Evolutionary conservation across 2,888 invertebrate species (phyloP).

Genomic region (Chromoteleia sp.): DNA sequence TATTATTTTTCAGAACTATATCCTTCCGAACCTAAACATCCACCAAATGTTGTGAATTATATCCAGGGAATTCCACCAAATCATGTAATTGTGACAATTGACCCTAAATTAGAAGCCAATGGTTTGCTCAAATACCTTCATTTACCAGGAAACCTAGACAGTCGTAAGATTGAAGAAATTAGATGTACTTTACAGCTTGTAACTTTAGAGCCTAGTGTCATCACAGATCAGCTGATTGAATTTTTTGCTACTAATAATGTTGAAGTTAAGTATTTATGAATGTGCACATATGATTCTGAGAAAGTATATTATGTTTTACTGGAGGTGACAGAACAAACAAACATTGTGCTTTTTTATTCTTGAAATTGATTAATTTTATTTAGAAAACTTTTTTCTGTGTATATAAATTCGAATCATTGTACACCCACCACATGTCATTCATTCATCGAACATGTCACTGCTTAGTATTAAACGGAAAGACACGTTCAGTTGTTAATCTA

Average conservation of each 20-base stretch:
- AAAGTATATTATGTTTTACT: constrained; percentile 93
- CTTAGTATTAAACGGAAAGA: too few species aligned
- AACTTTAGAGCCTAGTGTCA: constrained; percentile 88
- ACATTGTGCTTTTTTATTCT: too few species aligned
- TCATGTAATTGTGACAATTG: constrained; percentile 93
- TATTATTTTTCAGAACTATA: constrained; percentile 87
- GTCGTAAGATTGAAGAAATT: constrained; percentile 97
- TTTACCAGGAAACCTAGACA: constrained; percentile 94
- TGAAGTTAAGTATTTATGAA: constrained; percentile 97
- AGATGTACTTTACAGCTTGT: constrained; percentile 96
- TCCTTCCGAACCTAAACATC: constrained; percentile 93
- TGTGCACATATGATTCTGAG: constrained; percentile 93
- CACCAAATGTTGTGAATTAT: constrained; percentile 95
- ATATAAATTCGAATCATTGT: too few species aligned
- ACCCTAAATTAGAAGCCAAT: constrained; percentile 93
- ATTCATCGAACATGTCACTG: too few species aligned
- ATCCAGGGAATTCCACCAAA: constrained; percentile 93
- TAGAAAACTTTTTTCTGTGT: too few species aligned
- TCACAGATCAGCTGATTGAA: constrained; percentile 93
- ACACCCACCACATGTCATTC: too few species aligned
- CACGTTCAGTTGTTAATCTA: too few species aligned
- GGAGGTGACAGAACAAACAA: constrained; percentile 97
- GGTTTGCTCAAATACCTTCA: constrained; percentile 96
- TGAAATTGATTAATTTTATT: too few species aligned
- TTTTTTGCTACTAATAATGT: constrained; percentile 93